phyloP scores from a whole-genome alignment of 2,888 invertebrate species.

The Ariolimax columbianus region DNA sequence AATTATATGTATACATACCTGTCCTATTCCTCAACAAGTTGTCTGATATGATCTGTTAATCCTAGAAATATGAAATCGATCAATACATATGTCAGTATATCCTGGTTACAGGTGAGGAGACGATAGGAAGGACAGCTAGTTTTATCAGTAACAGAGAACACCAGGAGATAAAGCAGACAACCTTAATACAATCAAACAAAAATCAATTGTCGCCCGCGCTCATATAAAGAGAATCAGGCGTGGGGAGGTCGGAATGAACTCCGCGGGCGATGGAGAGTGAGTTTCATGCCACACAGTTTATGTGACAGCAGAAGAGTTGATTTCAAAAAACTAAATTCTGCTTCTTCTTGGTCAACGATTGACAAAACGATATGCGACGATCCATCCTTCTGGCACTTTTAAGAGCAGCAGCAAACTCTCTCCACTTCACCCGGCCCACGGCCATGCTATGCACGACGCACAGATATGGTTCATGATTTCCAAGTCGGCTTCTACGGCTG shows the following conservation, averaged over 20 bases:
- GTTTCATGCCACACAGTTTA: background rate
- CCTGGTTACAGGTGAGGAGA: background rate
- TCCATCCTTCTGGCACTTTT: no score
- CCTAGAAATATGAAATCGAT: background rate
- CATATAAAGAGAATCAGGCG: background rate
- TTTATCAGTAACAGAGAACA: background rate
- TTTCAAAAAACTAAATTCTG: no score
- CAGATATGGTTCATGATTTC: no score
- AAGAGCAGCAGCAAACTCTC: no score
- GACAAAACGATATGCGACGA: no score
- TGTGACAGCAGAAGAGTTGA: background rate
- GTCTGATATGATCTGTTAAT: background rate
- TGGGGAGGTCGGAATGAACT: background rate
- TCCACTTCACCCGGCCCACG: no score
- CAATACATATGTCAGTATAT: background rate
- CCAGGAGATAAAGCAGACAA: background rate
- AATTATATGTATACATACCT: background rate
- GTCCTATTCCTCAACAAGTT: background rate
- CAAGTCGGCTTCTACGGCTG: no score
- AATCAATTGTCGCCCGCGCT: slow-evolving; percentile 17
- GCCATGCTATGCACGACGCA: no score
- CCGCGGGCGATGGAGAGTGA: background rate
- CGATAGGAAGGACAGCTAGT: background rate
- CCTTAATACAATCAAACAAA: background rate
- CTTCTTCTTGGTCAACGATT: no score